Evolutionary conservation across 2,113 vertebrate genomes (phyloP).

Genomic region (Gopherus flavomarginatus): DNA sequence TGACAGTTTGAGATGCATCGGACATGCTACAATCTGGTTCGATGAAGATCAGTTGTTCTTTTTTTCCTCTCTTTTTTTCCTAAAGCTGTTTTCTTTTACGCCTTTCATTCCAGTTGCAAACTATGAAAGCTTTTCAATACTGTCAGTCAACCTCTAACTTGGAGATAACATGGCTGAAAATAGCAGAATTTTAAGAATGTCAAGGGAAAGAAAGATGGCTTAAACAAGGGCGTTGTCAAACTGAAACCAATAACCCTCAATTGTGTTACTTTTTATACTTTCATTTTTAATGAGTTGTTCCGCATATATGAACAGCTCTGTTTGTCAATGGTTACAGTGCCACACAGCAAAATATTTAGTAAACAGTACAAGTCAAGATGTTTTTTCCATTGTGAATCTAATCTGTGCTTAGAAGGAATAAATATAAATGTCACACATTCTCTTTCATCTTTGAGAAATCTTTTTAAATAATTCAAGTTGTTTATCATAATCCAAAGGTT

Average conservation of each 20-base stretch:
- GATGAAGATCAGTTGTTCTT: slow-evolving; percentile 57
- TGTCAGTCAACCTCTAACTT: slow-evolving; percentile 35
- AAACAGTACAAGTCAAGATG: background rate
- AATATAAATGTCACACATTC: background rate
- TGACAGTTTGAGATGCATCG: slow-evolving; percentile 30
- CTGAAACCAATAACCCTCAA: slow-evolving; percentile 24
- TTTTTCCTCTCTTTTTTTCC: slow-evolving; percentile 6
- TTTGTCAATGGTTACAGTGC: slow-evolving; percentile 51
- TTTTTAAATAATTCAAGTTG: background rate
- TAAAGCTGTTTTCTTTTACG: slow-evolving; percentile 57
- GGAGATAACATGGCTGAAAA: slow-evolving; percentile 54
- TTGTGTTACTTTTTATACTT: slow-evolving; percentile 67
- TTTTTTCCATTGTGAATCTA: slow-evolving; percentile 33
- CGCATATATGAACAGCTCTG: slow-evolving; percentile 30
- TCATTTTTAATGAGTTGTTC: slow-evolving; percentile 66
- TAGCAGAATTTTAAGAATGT: slow-evolving; percentile 53
- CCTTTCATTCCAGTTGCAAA: slow-evolving; percentile 49
- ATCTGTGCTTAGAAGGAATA: slow-evolving; percentile 13
- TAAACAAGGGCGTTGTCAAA: slow-evolving; percentile 45
- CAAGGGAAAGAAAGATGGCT: background rate
- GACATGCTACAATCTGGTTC: slow-evolving; percentile 48
- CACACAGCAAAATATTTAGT: slow-evolving; percentile 52
- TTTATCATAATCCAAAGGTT: background rate
- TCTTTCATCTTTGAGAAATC: background rate
- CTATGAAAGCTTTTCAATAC: slow-evolving; percentile 36